A percentile compares a stretch with the other conserved stretches of the same genome.
These are phyloP conservation scores for Hippopotamus amphibius DNA, from an alignment of 2,113 vertebrate genomes.

Conservation along the genomic window DNA sequence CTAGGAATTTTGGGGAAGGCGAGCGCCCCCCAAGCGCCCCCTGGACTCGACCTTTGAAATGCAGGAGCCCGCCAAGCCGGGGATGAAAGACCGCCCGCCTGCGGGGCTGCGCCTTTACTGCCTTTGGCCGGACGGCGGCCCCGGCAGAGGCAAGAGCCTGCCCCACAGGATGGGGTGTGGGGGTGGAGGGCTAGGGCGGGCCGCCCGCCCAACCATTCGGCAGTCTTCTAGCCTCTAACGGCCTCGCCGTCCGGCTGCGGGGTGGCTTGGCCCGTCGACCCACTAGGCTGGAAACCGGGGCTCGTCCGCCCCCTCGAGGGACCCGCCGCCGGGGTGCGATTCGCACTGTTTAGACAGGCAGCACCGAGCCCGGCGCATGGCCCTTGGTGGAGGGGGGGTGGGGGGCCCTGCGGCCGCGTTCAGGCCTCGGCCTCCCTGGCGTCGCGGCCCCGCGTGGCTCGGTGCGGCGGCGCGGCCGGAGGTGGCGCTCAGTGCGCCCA, in stretches of 20 bases:
- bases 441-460: background rate
- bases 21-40: background rate
- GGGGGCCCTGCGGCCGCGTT: background rate
- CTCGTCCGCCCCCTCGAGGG: background rate
- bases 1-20: background rate
- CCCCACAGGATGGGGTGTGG: background rate
- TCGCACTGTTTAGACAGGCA: background rate
- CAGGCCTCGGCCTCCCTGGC: background rate
- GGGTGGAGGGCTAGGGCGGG: background rate
- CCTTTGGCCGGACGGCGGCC: background rate
- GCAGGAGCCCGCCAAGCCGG: background rate
- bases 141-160: background rate
- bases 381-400: background rate
- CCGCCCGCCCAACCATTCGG: background rate
- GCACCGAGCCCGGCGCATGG: background rate
- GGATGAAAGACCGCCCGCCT: background rate
- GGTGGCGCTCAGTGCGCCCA: constrained; percentile 73
- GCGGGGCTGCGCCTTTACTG: background rate
- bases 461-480: constrained; percentile 8
- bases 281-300: background rate
- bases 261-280: background rate
- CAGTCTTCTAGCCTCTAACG: background rate
- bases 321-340: background rate
- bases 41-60: constrained; percentile 56
- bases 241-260: background rate